phyloP scores from a whole-genome alignment of 2,113 vertebrate species.

The Nothoprocta pentlandii region DNA sequence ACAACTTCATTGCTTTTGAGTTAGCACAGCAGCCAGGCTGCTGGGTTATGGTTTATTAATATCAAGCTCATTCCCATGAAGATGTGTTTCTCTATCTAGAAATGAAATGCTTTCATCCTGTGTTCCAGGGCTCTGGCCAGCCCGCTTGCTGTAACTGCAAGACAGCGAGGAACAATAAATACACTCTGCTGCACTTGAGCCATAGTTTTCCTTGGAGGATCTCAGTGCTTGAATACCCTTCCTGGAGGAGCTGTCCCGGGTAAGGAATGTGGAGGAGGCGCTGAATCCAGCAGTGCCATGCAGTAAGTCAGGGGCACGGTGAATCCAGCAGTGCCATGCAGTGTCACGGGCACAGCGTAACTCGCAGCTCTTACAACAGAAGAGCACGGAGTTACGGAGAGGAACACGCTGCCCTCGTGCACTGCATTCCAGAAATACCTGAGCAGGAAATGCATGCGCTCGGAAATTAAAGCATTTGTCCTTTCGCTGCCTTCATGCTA shows the following conservation, averaged over 20 bases:
- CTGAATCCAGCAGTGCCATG: not conserved
- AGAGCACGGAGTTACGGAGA: not conserved
- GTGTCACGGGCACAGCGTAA: rapidly evolving
- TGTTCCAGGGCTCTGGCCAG: not conserved
- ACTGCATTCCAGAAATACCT: not conserved
- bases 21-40: constrained; percentile 14
- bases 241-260: not conserved
- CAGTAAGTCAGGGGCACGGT: not conserved
- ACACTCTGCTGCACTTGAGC: not conserved
- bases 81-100: not conserved
- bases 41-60: not conserved
- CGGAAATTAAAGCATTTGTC: constrained; percentile 35
- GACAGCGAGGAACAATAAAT: not conserved
- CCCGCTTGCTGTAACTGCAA: not conserved
- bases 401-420: rapidly evolving
- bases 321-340: rapidly evolving
- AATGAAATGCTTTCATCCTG: not conserved
- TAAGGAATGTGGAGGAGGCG: rapidly evolving
- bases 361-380: not conserved
- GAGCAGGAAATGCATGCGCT: constrained; percentile 20
- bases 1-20: not conserved
- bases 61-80: not conserved
- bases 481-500: not conserved
- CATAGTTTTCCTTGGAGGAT: rapidly evolving
- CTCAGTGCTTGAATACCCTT: not conserved